Conservation (phyloP, 2,797 vertebrate genomes). For the Oophaga sylvatica region DNA sequence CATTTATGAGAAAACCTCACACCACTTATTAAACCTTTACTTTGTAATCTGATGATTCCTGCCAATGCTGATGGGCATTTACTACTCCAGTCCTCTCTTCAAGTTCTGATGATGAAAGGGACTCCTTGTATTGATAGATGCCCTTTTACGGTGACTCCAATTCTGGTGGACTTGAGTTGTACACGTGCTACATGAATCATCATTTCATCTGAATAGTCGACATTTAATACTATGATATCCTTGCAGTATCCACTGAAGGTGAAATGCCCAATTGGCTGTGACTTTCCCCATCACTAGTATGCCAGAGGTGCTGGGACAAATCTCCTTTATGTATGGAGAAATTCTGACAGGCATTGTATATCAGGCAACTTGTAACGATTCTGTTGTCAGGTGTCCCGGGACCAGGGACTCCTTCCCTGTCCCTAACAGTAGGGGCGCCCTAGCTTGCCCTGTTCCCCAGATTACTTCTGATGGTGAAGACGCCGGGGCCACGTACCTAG, state of each 20-base stretch:
- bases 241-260: neutral
- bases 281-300: too few species aligned
- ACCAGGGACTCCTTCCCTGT: too few species aligned
- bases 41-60: neutral
- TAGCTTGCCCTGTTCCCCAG: too few species aligned
- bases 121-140: neutral
- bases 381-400: too few species aligned
- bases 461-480: too few species aligned
- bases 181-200: neutral
- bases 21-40: neutral
- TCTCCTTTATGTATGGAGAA: neutral
- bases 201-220: neutral
- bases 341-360: neutral
- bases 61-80: neutral
- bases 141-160: neutral
- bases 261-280: neutral
- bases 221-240: neutral
- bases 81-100: neutral
- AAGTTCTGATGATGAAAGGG: neutral
- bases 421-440: too few species aligned
- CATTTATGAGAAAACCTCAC: slow-evolving; percentile 9
- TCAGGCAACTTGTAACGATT: too few species aligned
- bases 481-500: too few species aligned
- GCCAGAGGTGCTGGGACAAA: too few species aligned
- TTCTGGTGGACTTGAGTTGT: neutral